Base-by-base conservation (phyloP, 1,140 invertebrate genomes). In the Heliconius hewitsoni region DNA sequence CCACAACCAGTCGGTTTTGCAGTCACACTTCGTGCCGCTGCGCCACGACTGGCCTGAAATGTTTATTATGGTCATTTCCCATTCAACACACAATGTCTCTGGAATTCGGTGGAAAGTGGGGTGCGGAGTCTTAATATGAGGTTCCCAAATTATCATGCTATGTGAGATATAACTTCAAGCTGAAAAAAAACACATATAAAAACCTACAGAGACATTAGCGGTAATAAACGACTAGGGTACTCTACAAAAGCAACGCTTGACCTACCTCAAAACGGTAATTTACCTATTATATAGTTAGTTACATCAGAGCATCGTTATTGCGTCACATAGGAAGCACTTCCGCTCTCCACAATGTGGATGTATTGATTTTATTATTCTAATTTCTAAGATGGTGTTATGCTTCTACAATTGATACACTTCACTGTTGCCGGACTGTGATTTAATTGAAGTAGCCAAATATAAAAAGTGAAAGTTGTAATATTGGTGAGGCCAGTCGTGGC, bases 381-480 rank as follows among this genome's bases (percentile, higher is more conserved):
- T 4, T 13, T 13, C 42, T 46, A 19, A 52, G 39, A 52, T 66
- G 71, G 52, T 52, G 23, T 70, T 71, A 66, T 79, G 60, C 50
- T 23, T 80, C 78, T 76, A 78, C 73, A 66, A 80, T 76, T 78
- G 71, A 66, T 16, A 81, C 50, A 70, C 66, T 71, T 82, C 60
- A 73, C 74, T 81, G 77, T 81, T 73, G 74, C 76, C 50, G 23
- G 46, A 39, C 39, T 50, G 72, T 79, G 8, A 57, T 57, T 79
- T 72, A 75, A 71, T 57, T 74, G 57, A 82, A 83, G 72, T 71
- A 72, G 70, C 39, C 70, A 77, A 81, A 79, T 73, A 72, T 72
- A 81, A 39, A 73, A 81, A 82, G 84, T 81, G 84, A 85, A 85
- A 85, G 82, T 81, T 82, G 34, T 37, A 37, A 37, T 37, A 8